Evolutionary conservation across 2,888 invertebrate species (phyloP), one percentile per base, ranked within the genome.

Genomic region (Pyrrhosoma nymphula): DNA sequence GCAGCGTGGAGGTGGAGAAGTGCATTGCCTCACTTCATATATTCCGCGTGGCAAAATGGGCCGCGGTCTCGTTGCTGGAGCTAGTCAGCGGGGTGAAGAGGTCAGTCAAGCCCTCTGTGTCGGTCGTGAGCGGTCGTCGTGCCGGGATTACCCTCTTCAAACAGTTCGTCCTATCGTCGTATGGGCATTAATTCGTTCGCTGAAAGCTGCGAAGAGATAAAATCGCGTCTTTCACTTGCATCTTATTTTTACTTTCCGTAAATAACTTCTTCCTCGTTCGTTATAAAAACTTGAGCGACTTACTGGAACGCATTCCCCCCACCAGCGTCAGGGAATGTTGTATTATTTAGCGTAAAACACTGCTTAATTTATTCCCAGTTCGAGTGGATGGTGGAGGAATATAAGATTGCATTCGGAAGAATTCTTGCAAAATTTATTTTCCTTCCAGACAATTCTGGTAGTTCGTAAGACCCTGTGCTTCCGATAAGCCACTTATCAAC

Each of bases 91-190:
- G 82, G 82, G 30, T 12, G 20, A 12, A 82, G 82, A 82, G 82
- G 82, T 82, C 82, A 82, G 82, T 82, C 60, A 60, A 20, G 16
- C n/a, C 69, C 69, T 60, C 16, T 8, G 47, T 47, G 47, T 60
- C 60, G 60, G 69, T 69, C 82, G 82, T 82, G 82, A 23, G 35
- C 35, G 82, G 82, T 82, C 82, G 30, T 82, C 82, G 26, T 82
- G 82, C 82, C 35, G 82, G 35, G 82, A 82, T 35, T 82, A 82
- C 82, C 82, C 82, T 82, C 82, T 35, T 82, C 82, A 82, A 82
- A 35, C n/a, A 82, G 82, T 35, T 16, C 26, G 30, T 69, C 2
- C 26, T 12, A 18, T 82, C 82, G 30, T 35, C 82, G 82, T 14
- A 16, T 16, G 26, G 35, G 35, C 82, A 16, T 30, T 35, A 35